Percentiles rank a stretch among this genome's conserved stretches.
phyloP scores from a whole-genome alignment of 1,140 invertebrate species.

The Archivesica marissinica region DNA sequence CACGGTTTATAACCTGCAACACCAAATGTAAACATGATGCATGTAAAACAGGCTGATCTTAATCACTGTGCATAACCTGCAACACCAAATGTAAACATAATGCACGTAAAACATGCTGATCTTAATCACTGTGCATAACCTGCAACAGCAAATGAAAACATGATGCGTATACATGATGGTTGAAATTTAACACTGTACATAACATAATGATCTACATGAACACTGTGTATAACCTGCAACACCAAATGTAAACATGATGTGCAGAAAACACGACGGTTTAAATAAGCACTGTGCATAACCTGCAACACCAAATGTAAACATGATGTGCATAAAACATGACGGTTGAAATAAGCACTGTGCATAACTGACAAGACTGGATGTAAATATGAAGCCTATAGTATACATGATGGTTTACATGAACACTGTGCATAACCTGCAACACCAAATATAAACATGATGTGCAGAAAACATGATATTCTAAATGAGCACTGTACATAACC shows the following conservation, averaged over 20 bases:
- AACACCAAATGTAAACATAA: not conserved
- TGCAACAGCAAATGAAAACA: not conserved
- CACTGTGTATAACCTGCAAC: conserved; percentile 93
- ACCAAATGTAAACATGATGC: not conserved
- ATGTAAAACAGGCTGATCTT: not conserved
- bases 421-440: conserved; percentile 93
- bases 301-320: not conserved
- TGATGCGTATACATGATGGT: not conserved
- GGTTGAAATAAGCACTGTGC: not conserved
- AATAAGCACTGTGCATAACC: too few species aligned
- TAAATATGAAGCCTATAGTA: not conserved
- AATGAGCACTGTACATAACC: too few species aligned
- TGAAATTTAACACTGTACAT: not conserved
- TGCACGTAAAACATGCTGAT: not conserved
- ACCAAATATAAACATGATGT: not conserved
- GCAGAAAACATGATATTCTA: not conserved
- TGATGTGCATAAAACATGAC: not conserved
- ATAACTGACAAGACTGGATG: not conserved
- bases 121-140: not conserved
- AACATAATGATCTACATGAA: conserved; percentile 96
- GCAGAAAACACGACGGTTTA: not conserved
- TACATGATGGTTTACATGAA: conserved; percentile 87
- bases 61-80: too few species aligned
- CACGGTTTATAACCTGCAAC: conserved; percentile 93
- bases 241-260: not conserved